Base-by-base conservation (phyloP, 2,888 invertebrate species). In the Hirtodrosophila duncani region DNA sequence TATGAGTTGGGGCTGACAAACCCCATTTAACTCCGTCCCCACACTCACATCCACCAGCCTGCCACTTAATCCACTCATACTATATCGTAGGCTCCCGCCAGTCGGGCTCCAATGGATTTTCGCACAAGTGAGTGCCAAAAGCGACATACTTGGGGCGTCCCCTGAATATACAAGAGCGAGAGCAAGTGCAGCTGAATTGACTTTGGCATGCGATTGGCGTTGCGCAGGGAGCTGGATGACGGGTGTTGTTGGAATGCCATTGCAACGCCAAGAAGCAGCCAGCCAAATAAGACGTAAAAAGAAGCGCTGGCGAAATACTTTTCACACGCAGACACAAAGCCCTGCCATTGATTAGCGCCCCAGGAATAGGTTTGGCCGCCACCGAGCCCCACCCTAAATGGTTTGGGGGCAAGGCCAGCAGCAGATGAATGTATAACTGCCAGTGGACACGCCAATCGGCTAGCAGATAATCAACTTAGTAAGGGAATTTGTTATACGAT, bases 1-100 rank as follows among this genome's bases (percentile, higher is more conserved):
- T n/a, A n/a, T n/a, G n/a, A n/a, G n/a, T n/a, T n/a, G n/a, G n/a
- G n/a, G n/a, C n/a, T n/a, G n/a, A n/a, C n/a, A n/a, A n/a, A n/a
- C n/a, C n/a, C n/a, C n/a, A n/a, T n/a, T n/a, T n/a, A n/a, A n/a
- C n/a, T n/a, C n/a, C n/a, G n/a, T n/a, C n/a, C n/a, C n/a, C n/a
- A n/a, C n/a, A n/a, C n/a, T n/a, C n/a, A n/a, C n/a, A n/a, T n/a
- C n/a, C n/a, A n/a, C n/a, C n/a, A n/a, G n/a, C n/a, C n/a, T n/a
- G n/a, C n/a, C n/a, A n/a, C n/a, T n/a, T n/a, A n/a, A n/a, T n/a
- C n/a, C n/a, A n/a, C n/a, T n/a, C n/a, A n/a, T n/a, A n/a, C n/a
- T n/a, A n/a, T n/a, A n/a, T n/a, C n/a, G n/a, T 68, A 87, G 89
- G 89, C 89, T 89, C 89, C 89, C 85, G 87, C 71, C 87, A 84